Conservation (phyloP, 2,888 invertebrate genomes). For the Watsonalla cultraria region DNA sequence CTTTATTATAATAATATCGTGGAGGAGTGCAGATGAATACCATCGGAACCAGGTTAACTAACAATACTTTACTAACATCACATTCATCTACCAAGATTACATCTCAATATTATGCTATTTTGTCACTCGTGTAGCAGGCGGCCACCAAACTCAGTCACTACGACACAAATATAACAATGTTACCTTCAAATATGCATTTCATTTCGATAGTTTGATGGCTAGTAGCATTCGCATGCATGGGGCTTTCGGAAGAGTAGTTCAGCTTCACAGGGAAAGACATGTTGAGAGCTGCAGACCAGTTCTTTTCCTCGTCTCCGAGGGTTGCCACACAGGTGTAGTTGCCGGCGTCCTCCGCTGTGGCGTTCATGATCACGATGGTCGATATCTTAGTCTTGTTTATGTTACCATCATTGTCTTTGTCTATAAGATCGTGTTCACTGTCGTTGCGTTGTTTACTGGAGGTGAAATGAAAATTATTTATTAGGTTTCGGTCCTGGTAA, state of each 20-base stretch:
- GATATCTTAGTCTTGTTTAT: constrained; percentile 33
- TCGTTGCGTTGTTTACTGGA: background rate
- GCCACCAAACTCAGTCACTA: background rate
- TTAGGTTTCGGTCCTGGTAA: background rate
- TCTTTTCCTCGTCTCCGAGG: constrained; percentile 21
- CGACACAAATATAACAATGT: constrained; percentile 7
- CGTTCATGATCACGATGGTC: constrained; percentile 40
- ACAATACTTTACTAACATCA: too few relatives aligned
- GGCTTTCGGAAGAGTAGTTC: constrained; percentile 33
- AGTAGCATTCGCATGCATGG: constrained; percentile 36
- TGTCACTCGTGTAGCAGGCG: background rate
- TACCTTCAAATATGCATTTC: constrained; percentile 64
- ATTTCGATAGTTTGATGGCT: constrained; percentile 35
- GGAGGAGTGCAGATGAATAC: too few relatives aligned
- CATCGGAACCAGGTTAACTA: too few relatives aligned
- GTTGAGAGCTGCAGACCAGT: constrained; percentile 31
- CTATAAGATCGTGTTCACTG: constrained; percentile 21
- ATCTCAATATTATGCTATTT: too few relatives aligned
- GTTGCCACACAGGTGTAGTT: constrained; percentile 53
- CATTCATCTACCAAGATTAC: too few relatives aligned
- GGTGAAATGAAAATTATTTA: background rate
- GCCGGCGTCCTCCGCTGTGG: constrained; percentile 45
- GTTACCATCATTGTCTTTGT: constrained; percentile 41
- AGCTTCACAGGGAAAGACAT: constrained; percentile 44
- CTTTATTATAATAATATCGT: too few relatives aligned